A percentile compares a stretch with the other conserved stretches of the same genome.
Conservation (phyloP, 2,113 vertebrate genomes). For the Psittacara wagleri region DNA sequence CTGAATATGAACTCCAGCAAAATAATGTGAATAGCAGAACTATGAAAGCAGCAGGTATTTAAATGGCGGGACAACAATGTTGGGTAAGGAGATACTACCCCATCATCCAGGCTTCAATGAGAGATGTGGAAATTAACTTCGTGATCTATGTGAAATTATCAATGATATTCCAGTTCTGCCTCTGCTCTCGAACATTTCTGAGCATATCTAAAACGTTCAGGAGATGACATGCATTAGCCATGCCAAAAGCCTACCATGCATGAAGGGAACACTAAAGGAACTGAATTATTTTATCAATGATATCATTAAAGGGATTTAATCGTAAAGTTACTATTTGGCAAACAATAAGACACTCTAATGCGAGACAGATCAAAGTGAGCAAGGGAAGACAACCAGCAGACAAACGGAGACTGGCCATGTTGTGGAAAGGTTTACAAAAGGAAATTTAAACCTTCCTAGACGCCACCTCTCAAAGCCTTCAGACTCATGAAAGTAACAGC, state of each 20-base stretch:
- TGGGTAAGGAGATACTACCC: neutral
- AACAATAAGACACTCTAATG: neutral
- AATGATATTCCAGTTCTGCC: neutral
- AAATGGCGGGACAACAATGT: neutral
- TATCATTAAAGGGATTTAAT: neutral
- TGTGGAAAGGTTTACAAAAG: neutral
- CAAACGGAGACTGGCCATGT: neutral
- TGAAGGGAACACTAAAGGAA: neutral
- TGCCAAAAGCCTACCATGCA: neutral
- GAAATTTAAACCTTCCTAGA: neutral
- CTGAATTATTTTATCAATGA: neutral
- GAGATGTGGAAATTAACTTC: neutral
- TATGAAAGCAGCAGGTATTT: neutral
- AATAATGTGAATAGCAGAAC: neutral
- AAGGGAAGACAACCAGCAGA: neutral
- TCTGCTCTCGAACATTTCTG: neutral
- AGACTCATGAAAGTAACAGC: neutral
- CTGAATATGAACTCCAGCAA: neutral
- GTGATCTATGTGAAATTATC: neutral
- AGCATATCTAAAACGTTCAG: neutral
- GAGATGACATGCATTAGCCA: neutral
- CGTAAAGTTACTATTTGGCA: neutral
- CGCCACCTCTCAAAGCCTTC: neutral
- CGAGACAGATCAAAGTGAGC: neutral
- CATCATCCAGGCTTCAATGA: neutral